Evolutionary conservation across 2,797 vertebrate species (phyloP).

Genomic region (Heliangelus exortis): DNA sequence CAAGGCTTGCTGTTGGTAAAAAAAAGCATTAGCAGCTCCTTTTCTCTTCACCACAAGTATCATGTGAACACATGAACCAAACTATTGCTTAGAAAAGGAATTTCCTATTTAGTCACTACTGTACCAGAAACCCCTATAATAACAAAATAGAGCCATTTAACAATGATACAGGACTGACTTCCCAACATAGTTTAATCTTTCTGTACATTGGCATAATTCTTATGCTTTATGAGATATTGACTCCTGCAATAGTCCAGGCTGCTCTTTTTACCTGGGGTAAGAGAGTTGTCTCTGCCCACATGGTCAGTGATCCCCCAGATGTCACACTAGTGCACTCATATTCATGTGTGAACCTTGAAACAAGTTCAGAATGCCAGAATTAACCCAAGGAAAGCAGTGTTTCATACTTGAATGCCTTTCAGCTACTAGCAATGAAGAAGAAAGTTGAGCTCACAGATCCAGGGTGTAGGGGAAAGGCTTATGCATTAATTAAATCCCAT

Average conservation of each 20-base stretch:
- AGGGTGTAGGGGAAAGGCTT: neutral
- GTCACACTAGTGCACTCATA: neutral
- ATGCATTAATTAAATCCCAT: neutral
- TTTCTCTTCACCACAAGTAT: neutral
- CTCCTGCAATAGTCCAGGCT: neutral
- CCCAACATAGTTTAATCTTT: neutral
- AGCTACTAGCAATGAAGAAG: neutral
- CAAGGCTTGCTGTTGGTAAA: neutral
- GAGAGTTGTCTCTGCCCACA: neutral
- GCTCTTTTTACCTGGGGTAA: neutral
- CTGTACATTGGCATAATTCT: neutral
- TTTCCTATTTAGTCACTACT: neutral
- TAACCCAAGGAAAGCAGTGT: neutral
- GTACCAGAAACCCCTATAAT: neutral
- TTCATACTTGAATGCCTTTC: neutral
- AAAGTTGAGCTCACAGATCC: neutral
- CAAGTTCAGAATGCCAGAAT: neutral
- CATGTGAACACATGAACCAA: neutral
- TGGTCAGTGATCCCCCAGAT: neutral
- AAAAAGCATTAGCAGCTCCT: neutral
- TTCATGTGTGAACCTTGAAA: neutral
- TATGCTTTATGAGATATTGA: neutral
- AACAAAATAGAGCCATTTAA: neutral
- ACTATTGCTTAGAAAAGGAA: neutral
- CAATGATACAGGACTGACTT: neutral